These are phyloP conservation scores for Agelaius tricolor DNA, from an alignment of 2,113 vertebrate genomes.

Conservation along the genomic window DNA sequence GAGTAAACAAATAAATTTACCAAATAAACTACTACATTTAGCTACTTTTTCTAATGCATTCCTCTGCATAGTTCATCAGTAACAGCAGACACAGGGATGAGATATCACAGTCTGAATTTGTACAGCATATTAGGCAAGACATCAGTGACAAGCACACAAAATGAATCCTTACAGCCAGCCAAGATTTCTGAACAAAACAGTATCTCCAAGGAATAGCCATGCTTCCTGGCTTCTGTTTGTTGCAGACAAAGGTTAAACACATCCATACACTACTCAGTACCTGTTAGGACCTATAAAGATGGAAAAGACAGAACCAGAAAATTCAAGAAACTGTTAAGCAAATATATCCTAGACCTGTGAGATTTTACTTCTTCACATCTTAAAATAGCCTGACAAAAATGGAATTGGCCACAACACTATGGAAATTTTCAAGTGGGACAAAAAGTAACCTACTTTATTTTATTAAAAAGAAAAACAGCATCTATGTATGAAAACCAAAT, in stretches of 20 bases:
- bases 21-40: not conserved
- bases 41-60: not conserved
- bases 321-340: not conserved
- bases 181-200: not conserved
- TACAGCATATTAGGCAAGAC: not conserved
- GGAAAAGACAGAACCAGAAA: not conserved
- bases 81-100: not conserved
- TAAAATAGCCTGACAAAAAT: constrained; percentile 23
- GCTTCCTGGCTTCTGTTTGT: not conserved
- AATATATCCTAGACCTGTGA: not conserved
- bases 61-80: not conserved
- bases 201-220: not conserved
- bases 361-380: not conserved
- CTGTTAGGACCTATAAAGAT: not conserved
- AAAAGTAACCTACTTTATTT: constrained; percentile 2
- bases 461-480: not conserved
- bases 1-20: not conserved
- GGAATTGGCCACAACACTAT: not conserved
- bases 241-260: not conserved
- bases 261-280: not conserved
- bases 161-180: not conserved
- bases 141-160: not conserved
- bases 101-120: not conserved
- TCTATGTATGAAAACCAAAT: not conserved
- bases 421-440: constrained; percentile 25